phyloP scores from a whole-genome alignment of 2,797 vertebrate genomes.

The Smutsia temminckii region DNA sequence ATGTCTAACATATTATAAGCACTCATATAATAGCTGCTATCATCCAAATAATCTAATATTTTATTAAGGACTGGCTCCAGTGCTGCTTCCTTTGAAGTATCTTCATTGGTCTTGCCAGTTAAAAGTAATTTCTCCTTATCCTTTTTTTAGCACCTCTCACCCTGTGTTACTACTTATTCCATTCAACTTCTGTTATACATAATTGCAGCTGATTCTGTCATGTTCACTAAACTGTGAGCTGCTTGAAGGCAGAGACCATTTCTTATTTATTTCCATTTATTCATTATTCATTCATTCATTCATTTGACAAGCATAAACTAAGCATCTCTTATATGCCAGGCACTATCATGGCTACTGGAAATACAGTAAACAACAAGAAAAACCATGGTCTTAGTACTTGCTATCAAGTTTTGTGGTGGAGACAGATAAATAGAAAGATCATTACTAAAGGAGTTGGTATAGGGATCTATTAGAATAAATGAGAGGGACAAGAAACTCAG shows the following conservation, averaged over 20 bases:
- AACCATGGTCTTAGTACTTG: not conserved
- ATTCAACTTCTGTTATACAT: not conserved
- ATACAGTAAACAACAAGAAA: conserved; percentile 3
- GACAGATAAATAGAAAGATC: not conserved
- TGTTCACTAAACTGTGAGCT: not conserved
- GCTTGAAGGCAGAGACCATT: not conserved
- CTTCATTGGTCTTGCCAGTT: not conserved
- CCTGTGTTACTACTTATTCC: not conserved
- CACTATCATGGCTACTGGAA: not conserved
- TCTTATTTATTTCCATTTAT: not conserved
- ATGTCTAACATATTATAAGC: not conserved
- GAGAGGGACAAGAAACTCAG: not conserved
- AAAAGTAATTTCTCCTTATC: not conserved
- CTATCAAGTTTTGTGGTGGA: not conserved
- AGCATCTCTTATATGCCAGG: not conserved
- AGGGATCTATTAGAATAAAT: not conserved
- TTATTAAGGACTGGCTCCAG: not conserved
- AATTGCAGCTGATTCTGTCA: not conserved
- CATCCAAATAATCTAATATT: not conserved
- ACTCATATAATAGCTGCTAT: not conserved
- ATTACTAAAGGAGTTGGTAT: not conserved
- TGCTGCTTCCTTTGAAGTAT: conserved; percentile 4
- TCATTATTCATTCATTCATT: not conserved
- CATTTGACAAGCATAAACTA: not conserved
- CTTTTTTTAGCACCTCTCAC: not conserved